Evolutionary conservation across 30 jellyfish, hydroid and myxozoan genomes (phyloP).

Genomic region (Cassiopea andromeda): DNA sequence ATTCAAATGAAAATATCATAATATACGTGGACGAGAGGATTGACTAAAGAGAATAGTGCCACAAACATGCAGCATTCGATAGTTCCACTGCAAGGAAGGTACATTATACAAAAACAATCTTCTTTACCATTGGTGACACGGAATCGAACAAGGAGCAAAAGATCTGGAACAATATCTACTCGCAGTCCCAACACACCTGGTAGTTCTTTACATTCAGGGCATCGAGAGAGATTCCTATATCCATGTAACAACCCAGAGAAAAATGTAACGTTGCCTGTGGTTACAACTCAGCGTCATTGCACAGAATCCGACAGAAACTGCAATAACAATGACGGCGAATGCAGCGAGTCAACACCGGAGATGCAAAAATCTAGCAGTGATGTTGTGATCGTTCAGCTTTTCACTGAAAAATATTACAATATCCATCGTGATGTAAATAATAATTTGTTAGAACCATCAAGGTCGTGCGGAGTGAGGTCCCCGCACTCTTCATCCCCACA

Average conservation of each 20-base stretch:
- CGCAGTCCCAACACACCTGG: not conserved
- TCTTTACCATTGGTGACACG: not conserved
- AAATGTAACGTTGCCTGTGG: constrained; percentile 17
- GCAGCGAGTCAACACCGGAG: not conserved
- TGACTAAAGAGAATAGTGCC: not conserved
- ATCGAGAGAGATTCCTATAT: not conserved
- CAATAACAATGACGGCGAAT: not conserved
- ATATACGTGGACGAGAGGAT: not conserved
- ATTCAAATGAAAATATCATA: too few relatives aligned
- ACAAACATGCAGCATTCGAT: constrained; percentile 13
- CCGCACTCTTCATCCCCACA: not conserved
- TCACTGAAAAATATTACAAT: constrained; percentile 14
- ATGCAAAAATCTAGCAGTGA: constrained; percentile 1
- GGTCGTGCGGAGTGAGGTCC: not conserved
- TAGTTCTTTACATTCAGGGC: constrained; percentile 9
- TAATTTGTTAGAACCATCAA: not conserved
- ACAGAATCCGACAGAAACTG: not conserved
- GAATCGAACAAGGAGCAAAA: not conserved
- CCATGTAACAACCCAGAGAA: not conserved
- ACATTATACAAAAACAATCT: not conserved
- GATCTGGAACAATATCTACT: not conserved
- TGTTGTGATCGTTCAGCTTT: constrained; percentile 44
- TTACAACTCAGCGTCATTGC: not conserved
- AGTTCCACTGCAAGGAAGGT: not conserved
- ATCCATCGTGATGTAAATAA: not conserved